phyloP scores from a whole-genome alignment of 2,113 vertebrate species.

The Cyanoramphus novaezelandiae region DNA sequence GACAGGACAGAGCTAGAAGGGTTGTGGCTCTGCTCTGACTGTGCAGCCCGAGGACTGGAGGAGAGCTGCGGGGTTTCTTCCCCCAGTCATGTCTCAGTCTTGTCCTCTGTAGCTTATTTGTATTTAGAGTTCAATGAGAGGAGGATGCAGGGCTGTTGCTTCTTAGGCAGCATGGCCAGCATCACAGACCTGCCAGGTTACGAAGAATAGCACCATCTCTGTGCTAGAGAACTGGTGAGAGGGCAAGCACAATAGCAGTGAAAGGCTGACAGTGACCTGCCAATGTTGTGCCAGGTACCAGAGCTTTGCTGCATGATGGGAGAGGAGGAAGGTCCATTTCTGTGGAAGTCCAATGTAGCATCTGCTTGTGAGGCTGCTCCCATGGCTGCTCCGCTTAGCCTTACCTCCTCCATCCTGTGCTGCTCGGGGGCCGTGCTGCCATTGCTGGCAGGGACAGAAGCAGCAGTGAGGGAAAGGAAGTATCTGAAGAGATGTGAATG shows the following conservation, averaged over 20 bases:
- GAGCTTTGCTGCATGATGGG: neutral
- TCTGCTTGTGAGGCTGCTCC: neutral
- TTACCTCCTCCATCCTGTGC: neutral
- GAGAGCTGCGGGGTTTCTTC: neutral
- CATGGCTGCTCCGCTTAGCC: neutral
- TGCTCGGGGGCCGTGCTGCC: neutral
- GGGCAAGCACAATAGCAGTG: neutral
- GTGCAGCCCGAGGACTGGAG: neutral
- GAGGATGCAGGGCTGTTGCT: neutral
- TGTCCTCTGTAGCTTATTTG: neutral
- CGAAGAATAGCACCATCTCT: neutral
- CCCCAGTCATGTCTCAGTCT: neutral
- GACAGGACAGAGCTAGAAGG: neutral
- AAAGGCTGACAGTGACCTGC: neutral
- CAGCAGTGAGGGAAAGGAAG: neutral
- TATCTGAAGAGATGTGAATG: neutral
- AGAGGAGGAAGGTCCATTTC: neutral
- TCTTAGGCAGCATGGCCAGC: neutral
- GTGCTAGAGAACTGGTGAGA: neutral
- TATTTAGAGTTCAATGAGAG: neutral
- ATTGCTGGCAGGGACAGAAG: neutral
- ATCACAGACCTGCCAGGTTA: neutral
- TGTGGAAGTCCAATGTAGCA: neutral
- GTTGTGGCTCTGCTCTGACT: neutral
- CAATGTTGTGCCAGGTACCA: neutral